Evolutionary conservation across 2,888 invertebrate genomes (phyloP).

Genomic region (Tenthredo scrophulariae): DNA sequence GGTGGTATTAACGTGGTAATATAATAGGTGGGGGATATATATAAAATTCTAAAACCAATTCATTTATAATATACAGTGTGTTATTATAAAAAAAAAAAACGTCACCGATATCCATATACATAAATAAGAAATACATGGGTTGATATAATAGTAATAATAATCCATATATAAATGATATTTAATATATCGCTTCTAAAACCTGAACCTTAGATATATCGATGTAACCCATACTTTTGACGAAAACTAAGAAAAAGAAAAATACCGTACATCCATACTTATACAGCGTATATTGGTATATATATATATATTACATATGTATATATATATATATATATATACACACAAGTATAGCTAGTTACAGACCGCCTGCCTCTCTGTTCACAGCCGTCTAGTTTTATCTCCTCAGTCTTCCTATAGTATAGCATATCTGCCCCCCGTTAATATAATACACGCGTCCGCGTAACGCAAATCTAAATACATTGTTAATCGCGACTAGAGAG

Average conservation of each 20-base stretch:
- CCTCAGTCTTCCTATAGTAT: not conserved
- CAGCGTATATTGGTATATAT: no score
- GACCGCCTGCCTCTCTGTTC: not conserved
- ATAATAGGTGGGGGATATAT: slow-evolving; percentile 73
- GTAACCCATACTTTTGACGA: not conserved
- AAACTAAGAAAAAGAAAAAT: not conserved
- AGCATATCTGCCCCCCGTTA: slow-evolving; percentile 48
- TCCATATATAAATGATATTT: not conserved
- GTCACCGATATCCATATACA: not conserved
- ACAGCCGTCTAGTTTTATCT: not conserved
- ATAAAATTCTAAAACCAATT: no score
- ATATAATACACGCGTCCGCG: slow-evolving; percentile 13
- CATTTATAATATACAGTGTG: slow-evolving; percentile 69
- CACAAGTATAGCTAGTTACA: not conserved
- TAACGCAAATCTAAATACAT: slow-evolving; percentile 15
- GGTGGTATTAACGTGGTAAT: slow-evolving; percentile 64
- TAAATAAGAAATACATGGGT: not conserved
- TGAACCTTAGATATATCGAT: not conserved
- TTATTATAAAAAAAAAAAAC: slow-evolving; percentile 69
- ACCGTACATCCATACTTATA: not conserved
- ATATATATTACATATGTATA: no score
- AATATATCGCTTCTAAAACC: not conserved
- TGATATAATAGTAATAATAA: not conserved
- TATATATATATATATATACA: not conserved
- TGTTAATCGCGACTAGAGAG: not conserved